Evolutionary conservation across 2,113 vertebrate species (phyloP), one percentile per base, ranked within the genome.

Genomic region (Phrynosoma platyrhinos): DNA sequence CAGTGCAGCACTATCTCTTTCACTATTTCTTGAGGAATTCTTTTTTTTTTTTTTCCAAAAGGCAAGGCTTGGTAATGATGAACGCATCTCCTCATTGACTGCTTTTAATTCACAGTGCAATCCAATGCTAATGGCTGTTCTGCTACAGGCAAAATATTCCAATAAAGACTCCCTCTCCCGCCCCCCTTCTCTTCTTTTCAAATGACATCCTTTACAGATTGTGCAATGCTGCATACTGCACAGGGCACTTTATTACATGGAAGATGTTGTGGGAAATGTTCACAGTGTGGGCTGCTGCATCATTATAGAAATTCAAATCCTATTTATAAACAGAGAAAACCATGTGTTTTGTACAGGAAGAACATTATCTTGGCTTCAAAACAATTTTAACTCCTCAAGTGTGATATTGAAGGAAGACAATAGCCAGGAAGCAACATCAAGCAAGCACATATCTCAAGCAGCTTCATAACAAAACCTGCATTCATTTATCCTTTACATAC

Each of bases 1-100:
- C 91, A 91, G 87, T 36, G 87, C 84, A 90, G 90, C 92, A 94
- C 92, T 94, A 95, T 95, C 95, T 95, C 90, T 91, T 91, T 86
- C 86, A 90, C 13, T 62, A 64, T 86, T 89, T 95, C 94, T 89
- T 94, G 90, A 36, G 93, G 94, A 94, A 94, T 93, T 81, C 92
- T 90, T 79, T 92, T 88, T 87, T 30, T 82, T 92, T 90, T 79
- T 92, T 88, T 85, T 27, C 84, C 91, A 93, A 88, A 83, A 91
- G 90, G 92, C 82, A 75, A 84, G 92, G 87, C 68, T 79, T 83
- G 87, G 90, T 90, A 90, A 27, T 0, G 74, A 90, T 80, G 90
- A 89, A 85, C 93, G 71, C 85, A 18, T 62, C 87, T 87, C 2
- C 0, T 83, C 89, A 76, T 32, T 83, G 92, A 87, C 83, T 58